Conservation (phyloP, 1,140 invertebrate species). For the Ceratina australensis region DNA sequence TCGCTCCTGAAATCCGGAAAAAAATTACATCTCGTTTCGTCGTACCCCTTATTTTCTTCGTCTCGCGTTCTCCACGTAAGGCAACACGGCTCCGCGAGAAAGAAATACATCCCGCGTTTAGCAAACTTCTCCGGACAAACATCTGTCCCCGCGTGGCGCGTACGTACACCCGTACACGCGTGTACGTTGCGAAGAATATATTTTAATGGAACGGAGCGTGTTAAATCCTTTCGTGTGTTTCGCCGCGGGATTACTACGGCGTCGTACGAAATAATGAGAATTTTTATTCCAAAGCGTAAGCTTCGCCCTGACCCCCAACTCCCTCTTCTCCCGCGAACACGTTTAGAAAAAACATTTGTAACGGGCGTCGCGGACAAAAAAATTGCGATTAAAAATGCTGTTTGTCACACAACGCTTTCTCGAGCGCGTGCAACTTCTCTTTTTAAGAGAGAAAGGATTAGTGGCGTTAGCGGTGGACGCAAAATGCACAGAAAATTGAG, state of each 20-base stretch:
- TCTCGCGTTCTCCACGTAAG: neutral
- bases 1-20: conserved; percentile 14
- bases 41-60: conserved; percentile 14
- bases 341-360: conserved; percentile 14
- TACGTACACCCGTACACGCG: no score
- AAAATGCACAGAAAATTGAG: neutral
- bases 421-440: neutral
- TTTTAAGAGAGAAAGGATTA: neutral
- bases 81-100: neutral
- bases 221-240: conserved; percentile 22
- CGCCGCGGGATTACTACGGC: conserved; percentile 28
- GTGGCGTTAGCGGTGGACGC: neutral
- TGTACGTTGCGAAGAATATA: conserved; percentile 31
- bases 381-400: conserved; percentile 4
- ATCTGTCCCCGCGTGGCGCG: neutral
- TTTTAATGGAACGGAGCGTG: conserved; percentile 1
- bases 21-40: conserved; percentile 38
- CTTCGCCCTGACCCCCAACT: neutral
- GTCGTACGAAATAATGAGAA: conserved; percentile 39
- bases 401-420: neutral
- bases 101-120: neutral
- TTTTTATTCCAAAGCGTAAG: conserved; percentile 29
- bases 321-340: neutral
- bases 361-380: neutral
- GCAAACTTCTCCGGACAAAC: conserved; percentile 31